Conservation (phyloP, 2,113 vertebrate genomes). For the Pipa parva region DNA sequence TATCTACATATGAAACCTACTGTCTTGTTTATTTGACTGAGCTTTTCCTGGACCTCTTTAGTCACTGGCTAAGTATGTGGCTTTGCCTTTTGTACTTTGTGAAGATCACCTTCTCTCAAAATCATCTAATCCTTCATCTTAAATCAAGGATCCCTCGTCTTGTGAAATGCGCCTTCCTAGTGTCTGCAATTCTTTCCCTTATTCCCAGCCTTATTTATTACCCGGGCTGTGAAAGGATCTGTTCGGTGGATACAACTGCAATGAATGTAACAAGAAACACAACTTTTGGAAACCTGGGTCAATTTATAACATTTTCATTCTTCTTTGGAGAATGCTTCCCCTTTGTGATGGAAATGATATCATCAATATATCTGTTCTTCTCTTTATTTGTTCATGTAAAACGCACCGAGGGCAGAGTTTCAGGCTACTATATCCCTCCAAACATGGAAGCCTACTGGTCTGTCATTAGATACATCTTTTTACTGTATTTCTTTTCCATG, state of each 20-base stretch:
- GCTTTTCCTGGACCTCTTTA: neutral
- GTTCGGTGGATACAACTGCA: no score
- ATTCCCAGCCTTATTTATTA: no score
- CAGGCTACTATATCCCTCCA: neutral
- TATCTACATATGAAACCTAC: no score
- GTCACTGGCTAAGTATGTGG: neutral
- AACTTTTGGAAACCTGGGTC: no score
- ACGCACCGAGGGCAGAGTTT: neutral
- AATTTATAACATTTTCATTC: neutral
- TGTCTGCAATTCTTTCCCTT: no score
- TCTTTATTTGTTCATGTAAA: neutral
- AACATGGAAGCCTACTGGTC: neutral
- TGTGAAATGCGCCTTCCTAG: no score
- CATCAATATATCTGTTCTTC: neutral
- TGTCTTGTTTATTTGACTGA: no score
- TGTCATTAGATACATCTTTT: neutral
- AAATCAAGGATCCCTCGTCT: conserved; percentile 2
- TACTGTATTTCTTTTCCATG: neutral
- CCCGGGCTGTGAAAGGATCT: no score
- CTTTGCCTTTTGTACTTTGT: neutral
- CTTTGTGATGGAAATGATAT: neutral
- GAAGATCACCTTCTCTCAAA: neutral
- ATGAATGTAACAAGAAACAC: no score
- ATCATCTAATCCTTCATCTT: neutral
- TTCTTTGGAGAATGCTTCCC: neutral